Evolutionary conservation across 2,888 invertebrate genomes (phyloP), one percentile per base, ranked within the genome.

Genomic region (Exephanes ischioxanthus): DNA sequence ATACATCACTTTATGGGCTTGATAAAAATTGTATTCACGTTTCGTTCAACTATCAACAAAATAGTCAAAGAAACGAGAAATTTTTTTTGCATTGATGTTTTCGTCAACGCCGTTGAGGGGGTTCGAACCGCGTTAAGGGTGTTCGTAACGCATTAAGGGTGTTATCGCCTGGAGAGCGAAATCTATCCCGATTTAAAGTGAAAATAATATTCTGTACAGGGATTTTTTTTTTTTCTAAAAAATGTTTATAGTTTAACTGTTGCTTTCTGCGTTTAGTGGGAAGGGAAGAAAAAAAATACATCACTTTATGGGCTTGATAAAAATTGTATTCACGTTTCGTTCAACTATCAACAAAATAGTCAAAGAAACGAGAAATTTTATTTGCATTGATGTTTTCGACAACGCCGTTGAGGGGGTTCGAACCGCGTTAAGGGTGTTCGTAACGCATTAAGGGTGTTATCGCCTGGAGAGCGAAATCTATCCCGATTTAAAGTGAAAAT

Each of bases 361-460:
- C 4, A 9, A 37, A 37, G 4, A 37, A 37, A 37, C 4, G 1
- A 45, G 9, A 7, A 26, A 26, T 26, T 9, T 45, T 45, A 14
- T 45, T 45, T 41, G 9, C 4, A 16, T 16, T 61, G 5, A 33
- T 30, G 16, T 26, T 33, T 30, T 1, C 30, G 16, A 30, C 4
- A 16, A 33, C 51, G 22, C 14, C 9, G 19, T 48, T 19, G 66
- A 66, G 76, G 76, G n/a, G 76, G 63, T 63, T 63, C 45, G 16
- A 3, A 45, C 16, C 45, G 30, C 16, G 14, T 48, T n/a, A n/a
- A n/a, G n/a, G n/a, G n/a, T n/a, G n/a, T n/a, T n/a, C n/a, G n/a
- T n/a, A n/a, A n/a, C n/a, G n/a, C n/a, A n/a, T n/a, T 19, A 76
- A 76, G 66, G 76, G 76, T 75, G 48, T 63, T 63, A 63, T 63